Conservation (phyloP, 2,888 invertebrate species). For the Ethmia dodecea region DNA sequence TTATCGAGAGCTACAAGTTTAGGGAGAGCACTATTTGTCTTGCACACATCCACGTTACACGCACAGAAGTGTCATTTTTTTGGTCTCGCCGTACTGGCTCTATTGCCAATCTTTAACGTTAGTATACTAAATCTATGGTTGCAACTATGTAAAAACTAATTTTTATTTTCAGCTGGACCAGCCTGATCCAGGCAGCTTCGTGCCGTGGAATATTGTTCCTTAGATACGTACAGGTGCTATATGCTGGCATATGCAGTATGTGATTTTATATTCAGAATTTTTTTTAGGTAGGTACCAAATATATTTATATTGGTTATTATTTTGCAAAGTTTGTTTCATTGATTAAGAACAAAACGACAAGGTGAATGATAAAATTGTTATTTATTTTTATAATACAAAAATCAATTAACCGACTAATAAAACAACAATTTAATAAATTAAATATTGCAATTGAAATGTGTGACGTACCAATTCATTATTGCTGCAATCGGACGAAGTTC, state of each 20-base stretch:
- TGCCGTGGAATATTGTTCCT: constrained; percentile 82
- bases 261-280: neutral
- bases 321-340: constrained; percentile 3
- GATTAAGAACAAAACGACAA: constrained; percentile 14
- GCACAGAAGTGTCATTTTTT: too few species aligned
- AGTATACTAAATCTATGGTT: too few species aligned
- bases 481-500: constrained; percentile 3
- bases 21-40: too few species aligned
- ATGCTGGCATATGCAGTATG: too few species aligned
- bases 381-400: constrained; percentile 59
- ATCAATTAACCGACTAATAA: constrained; percentile 48
- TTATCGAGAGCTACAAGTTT: too few species aligned
- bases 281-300: constrained; percentile 6
- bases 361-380: constrained; percentile 48
- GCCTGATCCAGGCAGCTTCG: constrained; percentile 72
- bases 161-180: constrained; percentile 71
- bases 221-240: too few species aligned
- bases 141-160: neutral
- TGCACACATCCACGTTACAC: too few species aligned
- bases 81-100: too few species aligned
- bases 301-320: too few species aligned
- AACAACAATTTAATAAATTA: constrained; percentile 47
- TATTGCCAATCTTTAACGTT: too few species aligned
- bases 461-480: constrained; percentile 1
- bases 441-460: constrained; percentile 27